Evolutionary conservation across 2,113 vertebrate genomes (phyloP).

Genomic region (Aptenodytes patagonicus): DNA sequence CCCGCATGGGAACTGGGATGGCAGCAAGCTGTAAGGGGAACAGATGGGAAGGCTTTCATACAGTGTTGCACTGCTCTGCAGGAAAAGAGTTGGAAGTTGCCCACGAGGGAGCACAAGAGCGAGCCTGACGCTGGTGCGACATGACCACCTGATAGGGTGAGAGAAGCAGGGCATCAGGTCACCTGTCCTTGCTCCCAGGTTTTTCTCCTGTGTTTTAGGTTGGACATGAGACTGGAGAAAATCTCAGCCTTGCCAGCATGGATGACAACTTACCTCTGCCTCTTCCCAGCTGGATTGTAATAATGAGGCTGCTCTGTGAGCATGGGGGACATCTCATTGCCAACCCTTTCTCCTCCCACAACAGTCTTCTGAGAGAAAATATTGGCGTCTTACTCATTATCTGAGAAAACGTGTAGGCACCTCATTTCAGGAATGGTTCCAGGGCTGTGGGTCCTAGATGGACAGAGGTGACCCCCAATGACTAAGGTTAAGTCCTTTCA

Average conservation of each 20-base stretch:
- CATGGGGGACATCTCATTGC: fast-evolving
- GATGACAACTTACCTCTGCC: neutral
- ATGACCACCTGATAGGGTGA: neutral
- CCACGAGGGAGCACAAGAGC: neutral
- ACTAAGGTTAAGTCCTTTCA: neutral
- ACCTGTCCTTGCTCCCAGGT: neutral
- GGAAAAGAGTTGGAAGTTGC: neutral
- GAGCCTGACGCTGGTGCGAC: neutral
- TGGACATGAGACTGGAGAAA: neutral
- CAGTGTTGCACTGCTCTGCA: neutral
- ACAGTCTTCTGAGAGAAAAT: neutral
- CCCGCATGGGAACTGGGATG: fast-evolving
- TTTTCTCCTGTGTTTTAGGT: neutral
- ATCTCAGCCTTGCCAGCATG: neutral
- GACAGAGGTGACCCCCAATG: neutral
- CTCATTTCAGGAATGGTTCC: neutral
- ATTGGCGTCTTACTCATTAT: fast-evolving
- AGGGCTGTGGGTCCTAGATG: neutral
- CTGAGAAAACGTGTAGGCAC: neutral
- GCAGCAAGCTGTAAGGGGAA: neutral
- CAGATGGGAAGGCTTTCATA: neutral
- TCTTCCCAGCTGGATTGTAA: neutral
- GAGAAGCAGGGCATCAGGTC: neutral
- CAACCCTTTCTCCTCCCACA: neutral
- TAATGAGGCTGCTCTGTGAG: neutral